Conservation (phyloP, 1,140 invertebrate genomes). For the Tetragonula clypearis region DNA sequence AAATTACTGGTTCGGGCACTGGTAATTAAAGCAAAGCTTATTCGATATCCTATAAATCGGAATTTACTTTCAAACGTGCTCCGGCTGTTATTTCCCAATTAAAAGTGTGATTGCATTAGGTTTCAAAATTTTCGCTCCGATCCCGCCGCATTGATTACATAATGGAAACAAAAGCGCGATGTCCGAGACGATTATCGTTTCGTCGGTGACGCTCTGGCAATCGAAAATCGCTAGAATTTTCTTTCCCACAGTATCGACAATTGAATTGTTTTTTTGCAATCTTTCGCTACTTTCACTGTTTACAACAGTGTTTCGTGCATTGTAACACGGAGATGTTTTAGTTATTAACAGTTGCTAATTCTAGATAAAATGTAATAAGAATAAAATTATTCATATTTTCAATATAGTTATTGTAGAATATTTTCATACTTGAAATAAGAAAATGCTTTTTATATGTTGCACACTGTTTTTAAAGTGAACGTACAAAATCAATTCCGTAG, state of each 20-base stretch:
- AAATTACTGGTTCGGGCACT: slow-evolving; percentile 27
- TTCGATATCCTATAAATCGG: slow-evolving; percentile 38
- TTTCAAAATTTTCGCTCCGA: background rate
- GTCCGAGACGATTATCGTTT: background rate
- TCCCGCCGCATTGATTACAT: background rate
- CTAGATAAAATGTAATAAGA: too few species aligned
- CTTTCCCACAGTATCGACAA: too few species aligned
- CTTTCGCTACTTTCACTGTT: background rate
- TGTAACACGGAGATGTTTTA: background rate
- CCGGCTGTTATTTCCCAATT: slow-evolving; percentile 9
- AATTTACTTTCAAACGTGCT: slow-evolving; percentile 37
- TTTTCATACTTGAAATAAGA: too few species aligned
- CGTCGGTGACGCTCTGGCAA: background rate
- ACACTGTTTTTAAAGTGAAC: too few species aligned
- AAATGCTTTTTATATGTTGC: too few species aligned
- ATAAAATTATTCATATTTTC: too few species aligned
- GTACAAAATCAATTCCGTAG: too few species aligned
- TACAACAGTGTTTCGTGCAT: background rate
- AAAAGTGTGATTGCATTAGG: slow-evolving; percentile 19
- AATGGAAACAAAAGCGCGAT: background rate
- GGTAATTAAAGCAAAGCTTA: slow-evolving; percentile 35
- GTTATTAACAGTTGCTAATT: background rate
- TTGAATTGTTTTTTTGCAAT: background rate
- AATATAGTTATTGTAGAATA: too few species aligned
- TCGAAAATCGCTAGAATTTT: background rate